Evolutionary conservation across 2,888 invertebrate species (phyloP).

Genomic region (Oithona nana): DNA sequence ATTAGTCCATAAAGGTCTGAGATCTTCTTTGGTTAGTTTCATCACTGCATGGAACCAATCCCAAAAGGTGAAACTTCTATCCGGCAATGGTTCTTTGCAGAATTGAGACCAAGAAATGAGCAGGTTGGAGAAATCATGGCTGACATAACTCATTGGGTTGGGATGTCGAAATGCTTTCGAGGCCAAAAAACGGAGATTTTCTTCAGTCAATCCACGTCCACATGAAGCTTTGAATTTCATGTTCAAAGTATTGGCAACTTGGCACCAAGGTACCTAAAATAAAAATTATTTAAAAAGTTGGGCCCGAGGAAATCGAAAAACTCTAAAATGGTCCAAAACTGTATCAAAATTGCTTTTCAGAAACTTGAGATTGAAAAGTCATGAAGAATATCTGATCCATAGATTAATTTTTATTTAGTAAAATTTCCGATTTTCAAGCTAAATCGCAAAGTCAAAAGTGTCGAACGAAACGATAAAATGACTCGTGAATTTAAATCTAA

Average conservation of each 20-base stretch:
- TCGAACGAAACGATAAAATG: no score
- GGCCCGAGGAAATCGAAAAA: no score
- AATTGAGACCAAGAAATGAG: slow-evolving; percentile 69
- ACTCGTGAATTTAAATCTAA: no score
- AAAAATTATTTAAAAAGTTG: no score
- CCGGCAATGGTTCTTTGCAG: slow-evolving; percentile 74
- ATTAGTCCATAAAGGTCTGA: slow-evolving; percentile 37
- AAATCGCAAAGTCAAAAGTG: no score
- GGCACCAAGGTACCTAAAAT: slow-evolving; percentile 64
- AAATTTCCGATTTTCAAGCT: no score
- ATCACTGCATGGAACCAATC: slow-evolving; percentile 98
- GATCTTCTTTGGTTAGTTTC: slow-evolving; percentile 84
- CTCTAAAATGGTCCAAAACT: no score
- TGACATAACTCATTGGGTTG: background rate
- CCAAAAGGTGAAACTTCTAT: slow-evolving; percentile 92
- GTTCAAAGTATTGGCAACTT: slow-evolving; percentile 71
- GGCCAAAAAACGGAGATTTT: slow-evolving; percentile 74
- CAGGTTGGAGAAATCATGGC: slow-evolving; percentile 18
- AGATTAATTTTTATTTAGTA: no score
- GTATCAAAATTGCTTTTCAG: no score
- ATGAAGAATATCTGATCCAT: no score
- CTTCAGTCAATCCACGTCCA: slow-evolving; percentile 62
- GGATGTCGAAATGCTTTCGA: slow-evolving; percentile 45
- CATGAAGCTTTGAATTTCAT: slow-evolving; percentile 78
- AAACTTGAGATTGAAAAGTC: no score